Base-by-base conservation (phyloP, 1,140 invertebrate genomes). In the Drosophila nasuta region DNA sequence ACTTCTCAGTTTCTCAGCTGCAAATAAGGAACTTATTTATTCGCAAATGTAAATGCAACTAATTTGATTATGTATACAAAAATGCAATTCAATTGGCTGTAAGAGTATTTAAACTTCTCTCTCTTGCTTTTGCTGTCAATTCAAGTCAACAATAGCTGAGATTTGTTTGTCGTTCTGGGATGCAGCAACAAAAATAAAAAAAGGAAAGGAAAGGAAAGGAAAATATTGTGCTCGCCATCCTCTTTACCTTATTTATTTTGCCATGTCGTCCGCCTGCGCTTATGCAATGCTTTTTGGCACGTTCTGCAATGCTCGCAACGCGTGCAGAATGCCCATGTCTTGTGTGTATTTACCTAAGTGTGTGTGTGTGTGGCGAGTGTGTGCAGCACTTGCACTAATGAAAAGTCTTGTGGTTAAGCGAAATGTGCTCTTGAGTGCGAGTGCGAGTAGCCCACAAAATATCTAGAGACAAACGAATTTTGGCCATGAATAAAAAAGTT, bases 201-300 rank as follows among this genome's bases (percentile, higher is more conserved):
- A 25, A 17, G 1, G 15, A 17, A 25, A 25, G 20, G 20, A 25
- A 25, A 25, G 20, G 20, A 54, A 25, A 54, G 28, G 33, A 73
- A 86, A 86, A 85, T 85, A 85, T 83, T 88, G 67, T 81, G 25
- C 54, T 62, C 28, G 49, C 63, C 46, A 28, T 72, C 60, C 75
- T 79, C 56, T 71, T 33, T 38, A 82, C 74, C 82, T 71, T 72
- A 56, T 83, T 67, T 78, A 79, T 79, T 89, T 88, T 81, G 56
- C 57, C 30, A 49, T 75, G 75, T 88, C 69, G 77, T 78, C 77
- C 85, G 81, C 85, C 85, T 79, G 81, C 63, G 86, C 75, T 88
- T 88, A 89, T 88, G 85, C 85, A 88, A 88, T 81, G 71, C 64
- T 67, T 79, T 88, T 79, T 87, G 83, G 83, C 83, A 87, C 81